phyloP scores from a whole-genome alignment of 2,797 vertebrate species.

The Aeoliscus strigatus region DNA sequence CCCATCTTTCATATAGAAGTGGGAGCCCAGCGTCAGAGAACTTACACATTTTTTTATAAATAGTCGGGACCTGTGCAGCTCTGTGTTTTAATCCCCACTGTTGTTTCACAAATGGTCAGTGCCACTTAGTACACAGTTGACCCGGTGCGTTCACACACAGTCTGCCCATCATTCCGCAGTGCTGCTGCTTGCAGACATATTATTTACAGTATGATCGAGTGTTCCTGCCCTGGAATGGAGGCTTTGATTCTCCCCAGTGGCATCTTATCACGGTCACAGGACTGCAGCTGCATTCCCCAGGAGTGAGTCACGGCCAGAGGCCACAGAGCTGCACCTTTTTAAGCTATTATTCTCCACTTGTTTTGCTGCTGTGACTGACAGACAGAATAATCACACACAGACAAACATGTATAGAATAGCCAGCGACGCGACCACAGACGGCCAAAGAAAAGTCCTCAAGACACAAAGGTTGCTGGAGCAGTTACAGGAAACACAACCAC shows the following conservation, averaged over 20 bases:
- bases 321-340: slow-evolving; percentile 57
- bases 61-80: too few relatives aligned
- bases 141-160: slow-evolving; percentile 42
- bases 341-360: slow-evolving; percentile 19
- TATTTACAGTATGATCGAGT: slow-evolving; percentile 61
- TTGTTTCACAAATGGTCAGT: too few relatives aligned
- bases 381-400: slow-evolving; percentile 12
- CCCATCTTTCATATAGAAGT: too few relatives aligned
- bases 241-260: slow-evolving; percentile 62
- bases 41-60: too few relatives aligned
- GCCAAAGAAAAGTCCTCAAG: too few relatives aligned
- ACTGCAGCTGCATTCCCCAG: slow-evolving; percentile 66
- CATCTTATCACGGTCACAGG: slow-evolving; percentile 66
- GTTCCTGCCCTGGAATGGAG: slow-evolving; percentile 44
- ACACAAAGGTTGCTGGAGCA: too few relatives aligned
- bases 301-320: slow-evolving; percentile 67
- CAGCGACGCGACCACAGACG: too few relatives aligned
- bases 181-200: slow-evolving; percentile 43
- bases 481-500: too few relatives aligned
- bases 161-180: slow-evolving; percentile 38
- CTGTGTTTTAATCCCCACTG: too few relatives aligned
- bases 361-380: slow-evolving; percentile 22
- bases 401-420: slow-evolving; percentile 3
- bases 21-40: too few relatives aligned
- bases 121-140: too few relatives aligned